Evolutionary conservation across 2,888 invertebrate genomes (phyloP), one percentile per base, ranked within the genome.

Genomic region (Allacma fusca): DNA sequence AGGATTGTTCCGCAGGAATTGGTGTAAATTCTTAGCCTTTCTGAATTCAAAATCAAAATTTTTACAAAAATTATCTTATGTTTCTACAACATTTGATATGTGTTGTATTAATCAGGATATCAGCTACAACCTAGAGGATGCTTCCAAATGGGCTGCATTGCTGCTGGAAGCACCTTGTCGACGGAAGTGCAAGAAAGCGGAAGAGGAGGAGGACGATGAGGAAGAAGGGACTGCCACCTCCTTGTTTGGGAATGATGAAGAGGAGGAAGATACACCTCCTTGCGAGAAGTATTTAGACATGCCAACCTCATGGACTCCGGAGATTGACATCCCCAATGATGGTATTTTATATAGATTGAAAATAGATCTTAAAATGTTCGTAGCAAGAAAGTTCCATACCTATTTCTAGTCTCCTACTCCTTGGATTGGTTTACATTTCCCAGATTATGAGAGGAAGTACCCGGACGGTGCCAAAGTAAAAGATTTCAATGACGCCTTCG

Each of bases 231-330:
- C 29, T 13, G 40, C 16, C n/a, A 21, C 29, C 0, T 26, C 24
- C 1, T 16, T 69, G 1, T 67, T 79, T 24, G 78, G 77, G 9
- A 86, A 88, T 0, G 83, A 82, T 16, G 82, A 84, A 0, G 82
- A 83, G 21, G 84, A 84, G 16, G 80, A 81, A 57, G 82, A 81
- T 2, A 72, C 77, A 4, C 59, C 74, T 12, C 74, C 70, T 1
- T 80, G 80, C 7, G 92, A 92, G 84, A 93, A 93, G 85, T 93
- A 93, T 86, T 87, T 94, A 64, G 93, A 93, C 83, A 91, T 93
- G 89, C 92, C 94, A 0, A 85, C 88, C 7, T 91, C 92, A 7
- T 95, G 94, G 92, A 92, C 93, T 0, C 88, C 90, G 80, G 90
- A 90, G 74, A 88, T 94, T 44, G 88, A 90, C 59, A 89, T 95